A percentile compares a stretch with the other conserved stretches of the same genome.
Conservation (phyloP, 2,888 invertebrate species). For the Meiosimyza decipiens region DNA sequence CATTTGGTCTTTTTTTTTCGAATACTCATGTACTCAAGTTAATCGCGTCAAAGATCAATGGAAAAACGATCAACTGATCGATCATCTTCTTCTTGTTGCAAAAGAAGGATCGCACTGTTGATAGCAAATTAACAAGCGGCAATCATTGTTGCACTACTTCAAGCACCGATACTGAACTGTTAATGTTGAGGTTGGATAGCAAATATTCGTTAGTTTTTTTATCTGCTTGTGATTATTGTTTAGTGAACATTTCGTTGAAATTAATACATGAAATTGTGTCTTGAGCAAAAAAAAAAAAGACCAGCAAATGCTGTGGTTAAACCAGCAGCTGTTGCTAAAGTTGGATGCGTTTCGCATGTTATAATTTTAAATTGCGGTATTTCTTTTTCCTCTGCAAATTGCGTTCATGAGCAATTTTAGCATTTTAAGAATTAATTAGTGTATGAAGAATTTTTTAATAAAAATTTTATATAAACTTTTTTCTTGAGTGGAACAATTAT, state of each 20-base stretch:
- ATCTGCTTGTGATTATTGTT: not conserved
- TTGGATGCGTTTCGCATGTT: not conserved
- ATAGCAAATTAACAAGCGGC: conserved; percentile 20
- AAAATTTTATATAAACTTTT: not conserved
- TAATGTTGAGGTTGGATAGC: not conserved
- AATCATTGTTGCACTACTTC: conserved; percentile 18
- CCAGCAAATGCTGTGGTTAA: not conserved
- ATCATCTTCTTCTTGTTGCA: not conserved
- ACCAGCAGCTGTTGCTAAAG: conserved; percentile 19
- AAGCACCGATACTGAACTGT: not conserved
- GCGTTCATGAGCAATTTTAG: conserved; percentile 13
- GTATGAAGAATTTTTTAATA: not conserved
- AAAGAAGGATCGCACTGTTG: conserved; percentile 7
- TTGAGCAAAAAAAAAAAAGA: too few species aligned
- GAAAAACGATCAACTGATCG: conserved; percentile 25
- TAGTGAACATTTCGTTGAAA: conserved; percentile 16
- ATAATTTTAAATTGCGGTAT: not conserved
- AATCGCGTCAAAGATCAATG: conserved; percentile 30
- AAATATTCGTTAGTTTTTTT: not conserved
- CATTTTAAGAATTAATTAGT: conserved; percentile 18
- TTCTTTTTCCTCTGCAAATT: not conserved
- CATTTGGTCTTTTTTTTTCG: not conserved
- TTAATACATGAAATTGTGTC: conserved; percentile 23
- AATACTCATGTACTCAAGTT: not conserved
- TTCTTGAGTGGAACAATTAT: not conserved